Evolutionary conservation across 2,113 vertebrate species (phyloP), one percentile per base, ranked within the genome.

Genomic region (Choloepus hoffmanni): DNA sequence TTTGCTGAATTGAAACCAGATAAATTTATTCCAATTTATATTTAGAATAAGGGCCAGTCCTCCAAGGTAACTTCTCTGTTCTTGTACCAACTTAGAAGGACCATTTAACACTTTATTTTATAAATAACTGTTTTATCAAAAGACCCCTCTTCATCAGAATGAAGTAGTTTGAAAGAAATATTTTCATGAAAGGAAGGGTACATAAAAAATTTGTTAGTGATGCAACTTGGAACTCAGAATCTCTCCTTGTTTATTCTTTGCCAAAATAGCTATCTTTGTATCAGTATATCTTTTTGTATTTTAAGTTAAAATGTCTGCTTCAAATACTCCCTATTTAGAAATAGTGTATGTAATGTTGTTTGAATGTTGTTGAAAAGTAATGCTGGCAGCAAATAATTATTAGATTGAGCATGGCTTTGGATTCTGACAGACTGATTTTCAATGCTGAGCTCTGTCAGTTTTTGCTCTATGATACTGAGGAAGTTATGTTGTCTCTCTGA

Each of bases 401-500:
- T 68, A 50, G 28, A 55, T 30, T 43, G 60, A 81, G 7, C 23
- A 3, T 74, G 26, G 18, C 50, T 67, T 73, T 65, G 78, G 45
- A 50, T 84, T 87, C 67, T 62, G 45, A 63, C 77, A 48, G 23
- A 43, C 0, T 72, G 45, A 15, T 88, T 72, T 70, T 90, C 43
- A 62, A 0, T 73, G 26, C 30, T 90, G 40, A 93, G 40, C 10
- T 92, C 10, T 70, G 26, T 81, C 21, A 73, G 0, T 50, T 78
- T 92, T 92, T 89, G 58, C 86, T 97, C 9, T 88, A 40, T 77
- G 45, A 72, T 72, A 43, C 2, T 23, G 16, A 93, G 11, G 10
- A 78, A 45, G 45, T 89, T 92, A 55, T 74, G 94, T 78, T 91
- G 86, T 63, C 65, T 89, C 53, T 91, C 83, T 78, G 65, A 93